Base-by-base conservation (phyloP, 1,140 invertebrate genomes). In the Heliconius melpomene region DNA sequence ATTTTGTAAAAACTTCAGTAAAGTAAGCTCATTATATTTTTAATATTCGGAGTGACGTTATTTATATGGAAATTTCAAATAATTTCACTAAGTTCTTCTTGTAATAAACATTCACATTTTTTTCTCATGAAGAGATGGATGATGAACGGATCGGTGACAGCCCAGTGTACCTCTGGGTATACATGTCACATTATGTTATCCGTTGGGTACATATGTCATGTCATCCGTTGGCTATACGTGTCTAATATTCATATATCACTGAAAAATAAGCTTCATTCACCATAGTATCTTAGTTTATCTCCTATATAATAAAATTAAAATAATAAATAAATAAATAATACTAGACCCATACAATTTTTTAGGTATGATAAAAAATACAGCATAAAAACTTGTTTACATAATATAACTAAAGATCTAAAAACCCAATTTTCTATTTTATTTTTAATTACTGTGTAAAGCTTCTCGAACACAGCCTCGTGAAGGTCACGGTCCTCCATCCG, bases 401-500 rank as follows among this genome's bases (percentile, higher is more conserved):
- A 3, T 74, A 13, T 73, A 73, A 46, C 18, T 40, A 26, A 26
- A 73, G 26, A 23, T 29, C 23, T 40, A 40, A 66, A 66, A 66
- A 66, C 26, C 60, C 60, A 74, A 74, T 74, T 40, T 74, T 46
- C 36, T 9, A 46, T 36, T 52, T 74, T 74, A 46, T 50, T 74
- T 74, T 74, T 46, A 66, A 26, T 66, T 66, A 26, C 9, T 26
- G 11, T 66, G 13, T 26, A 26, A 18, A 73, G 38, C 36, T 78
- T 40, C 54, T 74, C 36, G 72, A 82, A 78, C 80, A 82, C 79
- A 82, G 78, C 60, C 75, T 79, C 46, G 50, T 46, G 81, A 84
- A 84, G 83, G 83, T 82, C 79, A 82, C 26, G 52, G 46, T 75
- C 75, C 66, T 77, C 72, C 83, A 80, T 82, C 83, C 83, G 74